Conservation (phyloP, 1,140 invertebrate genomes). For the Pseudoatta argentina region DNA sequence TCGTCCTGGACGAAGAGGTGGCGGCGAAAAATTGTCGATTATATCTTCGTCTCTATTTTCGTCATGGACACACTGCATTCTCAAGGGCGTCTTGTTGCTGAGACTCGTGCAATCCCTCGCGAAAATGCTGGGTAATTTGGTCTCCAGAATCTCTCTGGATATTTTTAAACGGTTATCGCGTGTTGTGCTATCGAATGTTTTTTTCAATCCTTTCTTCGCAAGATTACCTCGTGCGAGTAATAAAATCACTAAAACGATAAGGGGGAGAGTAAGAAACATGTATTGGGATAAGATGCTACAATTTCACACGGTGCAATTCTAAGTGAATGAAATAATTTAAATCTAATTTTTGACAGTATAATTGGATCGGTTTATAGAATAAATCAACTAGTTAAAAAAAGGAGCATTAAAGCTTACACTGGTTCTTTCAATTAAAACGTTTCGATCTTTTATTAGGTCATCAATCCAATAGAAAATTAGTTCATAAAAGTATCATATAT, state of each 20-base stretch:
- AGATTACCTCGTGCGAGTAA: slow-evolving; percentile 9
- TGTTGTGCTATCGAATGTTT: not conserved
- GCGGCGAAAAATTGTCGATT: not conserved
- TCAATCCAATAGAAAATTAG: too few relatives aligned
- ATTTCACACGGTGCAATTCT: too few relatives aligned
- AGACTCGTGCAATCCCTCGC: not conserved
- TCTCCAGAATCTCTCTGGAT: not conserved
- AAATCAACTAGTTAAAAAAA: too few relatives aligned
- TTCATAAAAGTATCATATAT: too few relatives aligned
- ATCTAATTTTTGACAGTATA: too few relatives aligned
- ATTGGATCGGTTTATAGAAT: too few relatives aligned
- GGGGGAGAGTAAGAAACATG: not conserved
- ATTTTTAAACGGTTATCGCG: not conserved
- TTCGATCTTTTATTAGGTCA: too few relatives aligned
- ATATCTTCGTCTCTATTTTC: slow-evolving; percentile 15
- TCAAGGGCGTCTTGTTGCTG: not conserved
- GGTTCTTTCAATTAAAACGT: too few relatives aligned
- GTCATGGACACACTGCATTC: not conserved
- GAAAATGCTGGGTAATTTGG: not conserved
- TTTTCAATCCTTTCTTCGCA: not conserved
- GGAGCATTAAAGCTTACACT: too few relatives aligned
- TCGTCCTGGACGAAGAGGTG: not conserved
- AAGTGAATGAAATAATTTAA: too few relatives aligned
- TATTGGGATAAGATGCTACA: not conserved
- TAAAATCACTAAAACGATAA: not conserved